phyloP scores from a whole-genome alignment of 2,113 vertebrate species.

The Fregetta grallaria region DNA sequence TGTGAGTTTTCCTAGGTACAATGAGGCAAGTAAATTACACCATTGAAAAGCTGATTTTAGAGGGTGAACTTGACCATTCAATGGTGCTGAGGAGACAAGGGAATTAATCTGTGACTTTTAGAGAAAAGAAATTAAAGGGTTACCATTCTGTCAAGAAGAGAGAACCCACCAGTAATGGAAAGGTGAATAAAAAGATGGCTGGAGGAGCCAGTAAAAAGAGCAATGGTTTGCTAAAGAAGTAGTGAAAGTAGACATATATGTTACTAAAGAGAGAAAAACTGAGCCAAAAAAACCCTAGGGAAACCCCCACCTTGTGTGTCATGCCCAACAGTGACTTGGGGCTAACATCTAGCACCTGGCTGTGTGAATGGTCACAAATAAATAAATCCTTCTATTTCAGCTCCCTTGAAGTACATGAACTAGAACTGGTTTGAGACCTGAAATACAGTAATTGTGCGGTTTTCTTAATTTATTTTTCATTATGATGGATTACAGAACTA shows the following conservation, averaged over 20 bases:
- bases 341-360: background rate
- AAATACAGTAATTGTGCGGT: background rate
- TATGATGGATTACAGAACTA: background rate
- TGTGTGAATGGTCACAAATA: background rate
- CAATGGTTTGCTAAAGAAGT: background rate
- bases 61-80: background rate
- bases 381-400: background rate
- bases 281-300: background rate
- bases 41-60: background rate
- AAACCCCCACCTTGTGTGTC: background rate
- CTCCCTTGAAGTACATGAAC: background rate
- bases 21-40: background rate
- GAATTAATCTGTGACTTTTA: background rate
- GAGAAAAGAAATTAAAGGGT: background rate
- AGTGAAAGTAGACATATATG: background rate
- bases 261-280: background rate
- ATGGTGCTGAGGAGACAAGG: background rate
- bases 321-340: background rate
- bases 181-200: background rate
- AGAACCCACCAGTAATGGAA: background rate
- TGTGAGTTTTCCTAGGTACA: background rate
- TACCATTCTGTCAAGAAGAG: background rate
- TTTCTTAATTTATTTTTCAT: background rate
- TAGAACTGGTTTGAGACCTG: background rate
- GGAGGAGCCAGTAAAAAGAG: background rate